Base-by-base conservation (phyloP, 2,113 vertebrate genomes). In the Antennarius striatus region DNA sequence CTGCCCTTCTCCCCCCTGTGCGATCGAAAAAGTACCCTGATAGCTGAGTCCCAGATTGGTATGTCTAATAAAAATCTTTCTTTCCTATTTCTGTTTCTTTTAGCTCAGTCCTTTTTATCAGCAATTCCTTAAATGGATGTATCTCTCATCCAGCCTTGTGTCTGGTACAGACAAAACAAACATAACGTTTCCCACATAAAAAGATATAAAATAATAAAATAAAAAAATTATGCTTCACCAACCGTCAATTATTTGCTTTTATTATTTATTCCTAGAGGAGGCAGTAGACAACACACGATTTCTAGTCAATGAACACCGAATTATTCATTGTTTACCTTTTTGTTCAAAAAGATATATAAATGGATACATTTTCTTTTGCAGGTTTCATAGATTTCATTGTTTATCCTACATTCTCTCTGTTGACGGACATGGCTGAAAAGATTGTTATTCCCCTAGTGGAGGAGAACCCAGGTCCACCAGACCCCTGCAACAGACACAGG, bases 381-480 rank as follows among this genome's bases (percentile, higher is more conserved):
- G 96, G 96, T 5, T 98, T 98, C 84, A 98, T 98, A 0, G 96
- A 98, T 75, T 97, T 98, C 82, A 98, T 98, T 5, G 95, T 98
- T 85, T 95, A 96, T 62, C 96, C 96, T 4, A 97, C 96, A 0
- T 98, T 98, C 89, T 96, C 93, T 9, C 92, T 98, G 68, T 84
- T 98, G 83, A 97, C 94, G 0, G 96, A 98, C 5, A 94, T 98
- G 92, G 94, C 96, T 0, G 95, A 98, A 87, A 97, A 95, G 92
- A 94, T 96, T 39, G 92, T 98, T 66, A 93, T 96, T 69, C 96
- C 96, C 0, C 48, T 91, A 48, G 81, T 85, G 3, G 95, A 97
- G 55, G 95, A 96, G 0, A 94, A 94, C 63, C 89, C 94, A 58
- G 95, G 94, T 11, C 85, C 92, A 48, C 90, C 83, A 5, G 89